A percentile compares a stretch with the other conserved stretches of the same genome.
Evolutionary conservation across 1,140 invertebrate genomes (phyloP).

Genomic region (Melanaphis sacchari): DNA sequence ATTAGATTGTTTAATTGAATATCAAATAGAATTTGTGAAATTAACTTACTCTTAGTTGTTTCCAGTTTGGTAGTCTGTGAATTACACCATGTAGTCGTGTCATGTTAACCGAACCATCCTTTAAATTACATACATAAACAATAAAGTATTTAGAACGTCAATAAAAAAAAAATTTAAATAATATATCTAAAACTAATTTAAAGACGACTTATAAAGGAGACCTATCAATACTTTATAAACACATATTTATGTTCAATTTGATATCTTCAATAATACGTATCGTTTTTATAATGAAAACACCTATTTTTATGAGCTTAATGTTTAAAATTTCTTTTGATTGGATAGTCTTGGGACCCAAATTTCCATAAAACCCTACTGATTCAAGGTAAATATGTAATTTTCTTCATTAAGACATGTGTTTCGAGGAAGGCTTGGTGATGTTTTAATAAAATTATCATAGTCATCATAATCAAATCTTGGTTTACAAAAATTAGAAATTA

Average conservation of each 20-base stretch:
- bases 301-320: too few relatives aligned
- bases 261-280: not conserved
- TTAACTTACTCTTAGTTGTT: not conserved
- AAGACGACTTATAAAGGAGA: too few relatives aligned
- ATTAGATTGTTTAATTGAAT: not conserved
- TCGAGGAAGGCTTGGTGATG: too few relatives aligned
- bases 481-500: too few relatives aligned
- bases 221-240: not conserved
- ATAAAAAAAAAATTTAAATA: not conserved
- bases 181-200: too few relatives aligned
- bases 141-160: too few relatives aligned
- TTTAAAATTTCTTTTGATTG: not conserved
- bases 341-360: too few relatives aligned
- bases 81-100: not conserved
- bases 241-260: not conserved
- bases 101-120: not conserved
- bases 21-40: not conserved
- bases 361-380: too few relatives aligned
- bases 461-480: too few relatives aligned
- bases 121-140: not conserved
- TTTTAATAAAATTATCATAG: too few relatives aligned
- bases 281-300: not conserved
- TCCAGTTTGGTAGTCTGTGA: not conserved
- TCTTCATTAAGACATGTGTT: too few relatives aligned
- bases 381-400: too few relatives aligned